These are phyloP conservation scores for Melikaiella ostensackeni DNA, from an alignment of 2,888 invertebrate genomes.

Conservation along the genomic window DNA sequence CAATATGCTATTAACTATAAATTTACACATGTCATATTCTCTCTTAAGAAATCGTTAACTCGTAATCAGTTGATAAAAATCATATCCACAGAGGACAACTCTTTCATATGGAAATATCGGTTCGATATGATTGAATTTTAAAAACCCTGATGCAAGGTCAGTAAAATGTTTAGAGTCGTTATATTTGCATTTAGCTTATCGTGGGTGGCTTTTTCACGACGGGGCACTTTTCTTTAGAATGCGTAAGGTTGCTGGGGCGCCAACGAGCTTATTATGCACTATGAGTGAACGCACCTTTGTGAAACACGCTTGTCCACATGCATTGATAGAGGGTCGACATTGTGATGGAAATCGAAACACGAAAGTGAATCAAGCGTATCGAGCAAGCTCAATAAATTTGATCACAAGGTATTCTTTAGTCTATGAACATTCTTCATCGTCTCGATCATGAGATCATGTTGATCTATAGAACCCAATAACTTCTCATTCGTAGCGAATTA, in stretches of 20 bases:
- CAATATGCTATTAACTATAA: constrained; percentile 4
- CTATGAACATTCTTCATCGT: constrained; percentile 28
- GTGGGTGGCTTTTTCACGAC: constrained; percentile 28
- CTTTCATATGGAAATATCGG: constrained; percentile 21
- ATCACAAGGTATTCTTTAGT: constrained; percentile 47
- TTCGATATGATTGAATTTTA: constrained; percentile 19
- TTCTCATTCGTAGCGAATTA: neutral
- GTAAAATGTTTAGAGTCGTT: constrained; percentile 1
- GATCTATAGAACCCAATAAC: neutral
- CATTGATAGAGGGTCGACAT: constrained; percentile 39
- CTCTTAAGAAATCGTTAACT: neutral
- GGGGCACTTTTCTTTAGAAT: constrained; percentile 2
- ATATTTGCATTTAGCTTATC: constrained; percentile 6
- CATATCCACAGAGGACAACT: neutral
- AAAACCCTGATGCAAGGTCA: constrained; percentile 15
- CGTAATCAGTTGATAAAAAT: constrained; percentile 7
- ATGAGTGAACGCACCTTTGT: constrained; percentile 34
- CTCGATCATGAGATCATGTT: constrained; percentile 37
- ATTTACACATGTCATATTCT: neutral
- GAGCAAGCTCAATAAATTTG: constrained; percentile 48
- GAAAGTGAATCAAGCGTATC: constrained; percentile 34
- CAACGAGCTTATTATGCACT: constrained; percentile 27
- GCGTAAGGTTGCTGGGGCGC: constrained; percentile 20
- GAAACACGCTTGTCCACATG: constrained; percentile 36
- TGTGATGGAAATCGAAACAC: constrained; percentile 45